Base-by-base conservation (phyloP, 2,797 vertebrate genomes). In the Mastacembelus armatus region DNA sequence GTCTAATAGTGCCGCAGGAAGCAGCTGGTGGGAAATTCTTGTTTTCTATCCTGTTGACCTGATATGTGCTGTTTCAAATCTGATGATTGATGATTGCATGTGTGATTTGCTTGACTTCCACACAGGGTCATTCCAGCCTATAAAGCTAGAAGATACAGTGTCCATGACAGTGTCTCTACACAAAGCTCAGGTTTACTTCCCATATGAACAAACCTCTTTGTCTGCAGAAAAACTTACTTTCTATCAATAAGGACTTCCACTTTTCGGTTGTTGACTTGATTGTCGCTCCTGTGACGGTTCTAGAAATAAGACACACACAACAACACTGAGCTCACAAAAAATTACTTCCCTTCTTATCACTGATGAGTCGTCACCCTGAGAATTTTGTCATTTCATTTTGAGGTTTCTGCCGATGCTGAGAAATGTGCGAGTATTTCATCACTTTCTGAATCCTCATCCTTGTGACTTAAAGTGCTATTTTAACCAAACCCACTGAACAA, bases 211-310 rank as follows among this genome's bases (percentile, higher is more conserved):
- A 29, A 38, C 12, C 1, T 43, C 9, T 18, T n/a, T 15, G 5
- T 5, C 16, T 12, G 6, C 4, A 36, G 3, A 43, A 14, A 29
- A 15, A 94, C 97, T 95, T 91, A 99, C 97, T 93, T 94, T 90
- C 95, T 93, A 61, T 96, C 92, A 26, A 93, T 92, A 30, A 98
- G 93, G 51, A 97, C 93, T 75, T 96, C 88, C 32, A 95, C 96
- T 22, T 95, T 94, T 39, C 95, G 93, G 89, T 97, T 98, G 92
- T 98, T 99, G 81, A 99, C 96, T 0, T 95, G 94, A 30, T 95
- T 94, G 91, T 99, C 98, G 0, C 91, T 98, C 86, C 83, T 89
- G 83, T 98, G 96, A 16, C 97, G 95, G 88, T 96, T 94, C 96
- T 98, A 86, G n/a, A 88, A 85, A 63, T 16, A 51, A 63, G 4